These are phyloP conservation scores for Anastatus disparis DNA, from an alignment of 1,140 invertebrate genomes.

Conservation along the genomic window DNA sequence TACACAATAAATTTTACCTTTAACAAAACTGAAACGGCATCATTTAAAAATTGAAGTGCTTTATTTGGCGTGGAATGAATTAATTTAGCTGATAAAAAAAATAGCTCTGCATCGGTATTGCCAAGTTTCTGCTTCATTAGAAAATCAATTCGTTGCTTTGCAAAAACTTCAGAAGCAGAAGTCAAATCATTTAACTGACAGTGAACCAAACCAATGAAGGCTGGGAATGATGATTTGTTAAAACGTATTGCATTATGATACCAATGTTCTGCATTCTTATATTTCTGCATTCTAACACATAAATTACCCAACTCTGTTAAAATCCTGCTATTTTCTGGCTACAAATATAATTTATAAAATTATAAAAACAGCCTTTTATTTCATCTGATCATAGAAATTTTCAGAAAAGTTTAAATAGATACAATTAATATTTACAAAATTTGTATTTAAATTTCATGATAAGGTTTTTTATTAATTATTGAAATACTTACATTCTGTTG, in stretches of 20 bases:
- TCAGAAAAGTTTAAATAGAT: no score
- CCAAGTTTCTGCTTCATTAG: constrained; percentile 78
- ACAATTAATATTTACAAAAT: no score
- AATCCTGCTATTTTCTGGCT: constrained; percentile 70
- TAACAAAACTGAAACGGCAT: background rate
- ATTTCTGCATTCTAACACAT: constrained; percentile 76
- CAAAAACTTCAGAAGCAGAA: constrained; percentile 71
- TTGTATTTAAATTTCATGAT: no score
- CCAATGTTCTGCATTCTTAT: constrained; percentile 81
- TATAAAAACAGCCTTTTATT: no score
- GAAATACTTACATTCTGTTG: constrained; percentile 71
- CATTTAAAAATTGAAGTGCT: background rate
- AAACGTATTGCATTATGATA: constrained; percentile 84
- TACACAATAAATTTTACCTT: background rate
- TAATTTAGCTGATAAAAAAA: constrained; percentile 78
- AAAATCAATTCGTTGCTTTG: constrained; percentile 87
- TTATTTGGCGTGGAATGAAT: background rate
- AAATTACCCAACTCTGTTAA: constrained; percentile 86
- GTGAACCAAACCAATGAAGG: constrained; percentile 82
- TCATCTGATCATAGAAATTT: no score
- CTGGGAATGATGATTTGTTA: constrained; percentile 83
- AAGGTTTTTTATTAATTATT: no score
- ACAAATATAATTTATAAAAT: background rate
- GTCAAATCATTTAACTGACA: constrained; percentile 78
- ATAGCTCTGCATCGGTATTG: constrained; percentile 68